Evolutionary conservation across 2,797 vertebrate species (phyloP), one percentile per base, ranked within the genome.

Genomic region (Gallinago nigripennis): DNA sequence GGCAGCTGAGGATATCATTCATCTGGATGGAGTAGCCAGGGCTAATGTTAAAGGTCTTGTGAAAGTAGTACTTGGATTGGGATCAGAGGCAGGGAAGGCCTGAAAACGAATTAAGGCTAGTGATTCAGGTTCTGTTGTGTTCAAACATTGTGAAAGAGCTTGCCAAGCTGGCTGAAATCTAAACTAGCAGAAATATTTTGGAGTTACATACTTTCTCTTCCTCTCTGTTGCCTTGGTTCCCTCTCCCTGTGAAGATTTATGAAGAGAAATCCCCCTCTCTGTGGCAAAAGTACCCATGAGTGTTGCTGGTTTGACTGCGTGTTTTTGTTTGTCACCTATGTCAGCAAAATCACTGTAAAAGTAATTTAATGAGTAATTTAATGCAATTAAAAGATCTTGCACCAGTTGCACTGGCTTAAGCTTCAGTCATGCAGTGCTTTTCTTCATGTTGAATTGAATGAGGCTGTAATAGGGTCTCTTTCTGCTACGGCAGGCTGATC

Each of bases 91-190:
- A 16, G 11, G 60, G 75, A 64, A 70, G 41, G 75, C 77, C 78
- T 75, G 81, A 90, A 92, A 75, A 61, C 50, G 71, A 80, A 39
- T 82, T 90, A 71, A 61, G 75, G 50, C 73, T 85, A 68, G 45
- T 82, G 69, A 41, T 64, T 88, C 27, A 41, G 75, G 70, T 69
- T 89, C 81, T 43, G 45, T 84, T 66, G 33, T 68, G 61, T 68
- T 94, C 43, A 86, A 88, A 70, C 60, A 46, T 70, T 2, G 1
- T 0, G 0, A 71, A 91, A 68, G 45, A 85, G 27, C 60, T 90
- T 91, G 80, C 81, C 78, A 82, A 84, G 35, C 37, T 88, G 78
- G 46, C 81, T 92, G 81, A 93, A 86, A 94, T 77, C 60, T 94
- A 77, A 92, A 75, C 71, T 65, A 93, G 53, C 60, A 86, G 41